phyloP scores from a whole-genome alignment of 35 echinoderm and acorn worm species.

The Ptychodera flava region DNA sequence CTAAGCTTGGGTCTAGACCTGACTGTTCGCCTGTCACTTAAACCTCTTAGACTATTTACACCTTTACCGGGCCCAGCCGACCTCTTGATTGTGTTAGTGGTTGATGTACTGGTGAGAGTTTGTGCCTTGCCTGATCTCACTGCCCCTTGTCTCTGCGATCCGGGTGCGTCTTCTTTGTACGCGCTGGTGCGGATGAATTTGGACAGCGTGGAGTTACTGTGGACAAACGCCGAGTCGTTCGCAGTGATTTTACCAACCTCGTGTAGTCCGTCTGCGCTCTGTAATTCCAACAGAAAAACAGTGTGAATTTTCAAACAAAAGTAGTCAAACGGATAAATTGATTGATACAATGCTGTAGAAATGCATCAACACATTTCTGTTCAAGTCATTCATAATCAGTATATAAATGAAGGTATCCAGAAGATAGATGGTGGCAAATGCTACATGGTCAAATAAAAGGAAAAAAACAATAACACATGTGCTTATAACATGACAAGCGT shows the following conservation, averaged over 20 bases:
- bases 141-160: neutral
- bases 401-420: no score
- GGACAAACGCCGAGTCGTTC: neutral
- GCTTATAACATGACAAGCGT: no score
- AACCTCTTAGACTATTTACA: neutral
- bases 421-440: no score
- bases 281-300: no score
- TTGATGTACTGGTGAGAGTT: neutral
- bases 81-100: neutral
- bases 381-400: no score
- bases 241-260: neutral
- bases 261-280: neutral
- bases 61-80: neutral
- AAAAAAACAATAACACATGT: no score
- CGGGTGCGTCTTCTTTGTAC: neutral
- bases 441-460: no score
- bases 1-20: neutral
- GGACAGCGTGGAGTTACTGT: neutral
- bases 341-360: no score
- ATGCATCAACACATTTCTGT: no score
- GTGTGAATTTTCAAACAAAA: no score
- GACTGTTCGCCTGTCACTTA: neutral
- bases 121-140: neutral
- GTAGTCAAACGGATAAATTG: no score
- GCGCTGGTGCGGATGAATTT: neutral